Conservation (phyloP, 1,140 invertebrate genomes). For the Drosophila sp. region DNA sequence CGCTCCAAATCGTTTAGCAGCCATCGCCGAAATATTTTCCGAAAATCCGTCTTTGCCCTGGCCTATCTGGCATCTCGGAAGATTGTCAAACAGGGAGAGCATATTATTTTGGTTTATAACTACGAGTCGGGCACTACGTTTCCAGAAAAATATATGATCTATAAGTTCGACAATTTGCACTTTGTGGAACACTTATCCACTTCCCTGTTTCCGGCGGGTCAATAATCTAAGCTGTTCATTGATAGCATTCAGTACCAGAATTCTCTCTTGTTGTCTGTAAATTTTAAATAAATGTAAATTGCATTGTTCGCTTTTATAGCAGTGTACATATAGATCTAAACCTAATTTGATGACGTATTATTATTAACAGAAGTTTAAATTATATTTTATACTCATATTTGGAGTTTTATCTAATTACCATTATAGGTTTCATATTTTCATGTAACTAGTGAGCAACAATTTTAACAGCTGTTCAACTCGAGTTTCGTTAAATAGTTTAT, state of each 20-base stretch:
- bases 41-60: conserved; percentile 56
- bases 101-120: conserved; percentile 66
- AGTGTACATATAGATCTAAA: not conserved
- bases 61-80: conserved; percentile 58
- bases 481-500: conserved; percentile 30
- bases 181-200: conserved; percentile 55
- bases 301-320: not conserved
- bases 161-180: conserved; percentile 50
- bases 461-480: not conserved
- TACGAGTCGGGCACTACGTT: conserved; percentile 45
- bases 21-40: conserved; percentile 45
- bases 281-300: conserved; percentile 8
- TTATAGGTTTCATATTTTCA: too few species aligned
- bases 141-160: conserved; percentile 73
- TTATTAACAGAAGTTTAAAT: too few species aligned
- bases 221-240: not conserved
- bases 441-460: too few species aligned
- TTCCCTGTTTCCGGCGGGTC: conserved; percentile 35
- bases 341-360: too few species aligned
- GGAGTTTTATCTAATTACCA: too few species aligned
- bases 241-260: not conserved
- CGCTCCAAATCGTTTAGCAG: conserved; percentile 18
- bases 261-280: not conserved
- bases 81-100: conserved; percentile 41
- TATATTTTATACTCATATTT: too few species aligned